Percentiles rank a stretch among this genome's conserved stretches.
phyloP scores from a whole-genome alignment of 2,113 vertebrate species.

The Alethe castanea region DNA sequence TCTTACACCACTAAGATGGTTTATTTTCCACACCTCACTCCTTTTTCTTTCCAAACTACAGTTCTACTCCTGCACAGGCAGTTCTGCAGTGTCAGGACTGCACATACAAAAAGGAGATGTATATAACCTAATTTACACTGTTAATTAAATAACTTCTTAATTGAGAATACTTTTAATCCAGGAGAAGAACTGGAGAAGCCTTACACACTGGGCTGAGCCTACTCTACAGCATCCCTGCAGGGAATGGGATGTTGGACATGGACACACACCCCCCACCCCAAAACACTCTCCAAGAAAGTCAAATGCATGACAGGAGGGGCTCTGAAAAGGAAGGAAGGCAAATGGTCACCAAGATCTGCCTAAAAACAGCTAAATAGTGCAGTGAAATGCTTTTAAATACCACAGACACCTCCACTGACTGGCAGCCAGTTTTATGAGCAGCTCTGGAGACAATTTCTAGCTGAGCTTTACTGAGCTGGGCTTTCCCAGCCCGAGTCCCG shows the following conservation, averaged over 20 bases:
- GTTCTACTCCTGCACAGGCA: neutral
- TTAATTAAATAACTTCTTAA: conserved; percentile 35
- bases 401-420: conserved; percentile 17
- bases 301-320: neutral
- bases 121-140: neutral
- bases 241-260: neutral
- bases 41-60: neutral
- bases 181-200: conserved; percentile 13
- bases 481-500: neutral
- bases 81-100: neutral
- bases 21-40: conserved; percentile 13
- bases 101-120: neutral
- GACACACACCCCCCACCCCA: neutral
- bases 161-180: conserved; percentile 2
- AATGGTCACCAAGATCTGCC: conserved; percentile 54
- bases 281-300: conserved; percentile 16
- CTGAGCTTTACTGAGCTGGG: conserved; percentile 36
- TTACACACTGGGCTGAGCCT: neutral
- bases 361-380: conserved; percentile 50
- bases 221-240: neutral
- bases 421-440: conserved; percentile 57
- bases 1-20: neutral
- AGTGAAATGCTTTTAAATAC: conserved; percentile 46
- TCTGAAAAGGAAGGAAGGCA: conserved; percentile 57
- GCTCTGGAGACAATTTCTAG: conserved; percentile 50